These are phyloP conservation scores for Piaya cayana DNA, from an alignment of 2,113 vertebrate genomes.

Conservation along the genomic window DNA sequence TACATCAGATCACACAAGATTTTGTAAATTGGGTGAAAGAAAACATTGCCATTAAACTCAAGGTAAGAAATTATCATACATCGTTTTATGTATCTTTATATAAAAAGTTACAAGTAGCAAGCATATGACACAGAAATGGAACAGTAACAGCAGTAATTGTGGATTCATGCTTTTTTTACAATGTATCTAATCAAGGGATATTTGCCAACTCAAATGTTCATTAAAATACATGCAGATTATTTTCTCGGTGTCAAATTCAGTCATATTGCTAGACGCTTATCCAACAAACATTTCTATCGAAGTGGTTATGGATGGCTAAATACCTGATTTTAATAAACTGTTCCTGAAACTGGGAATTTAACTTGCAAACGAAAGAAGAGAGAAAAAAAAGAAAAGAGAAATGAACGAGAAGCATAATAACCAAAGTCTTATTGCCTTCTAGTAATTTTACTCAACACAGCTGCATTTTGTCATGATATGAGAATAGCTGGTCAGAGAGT, in stretches of 20 bases:
- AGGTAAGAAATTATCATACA: slow-evolving; percentile 81
- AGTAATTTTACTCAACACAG: slow-evolving; percentile 66
- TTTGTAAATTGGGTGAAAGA: slow-evolving; percentile 58
- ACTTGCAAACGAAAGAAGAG: slow-evolving; percentile 46
- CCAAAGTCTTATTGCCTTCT: slow-evolving; percentile 77
- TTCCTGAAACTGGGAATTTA: slow-evolving; percentile 75
- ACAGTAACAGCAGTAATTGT: slow-evolving; percentile 71
- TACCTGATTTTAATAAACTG: slow-evolving; percentile 73
- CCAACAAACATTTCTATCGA: slow-evolving; percentile 68
- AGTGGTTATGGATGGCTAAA: slow-evolving; percentile 60
- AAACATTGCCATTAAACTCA: slow-evolving; percentile 75
- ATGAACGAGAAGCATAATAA: slow-evolving; percentile 57
- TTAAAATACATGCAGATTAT: slow-evolving; percentile 75
- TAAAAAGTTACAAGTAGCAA: slow-evolving; percentile 83
- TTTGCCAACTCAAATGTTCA: slow-evolving; percentile 76
- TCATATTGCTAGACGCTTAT: slow-evolving; percentile 73
- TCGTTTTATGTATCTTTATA: slow-evolving; percentile 80
- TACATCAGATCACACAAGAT: neutral
- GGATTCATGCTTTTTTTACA: slow-evolving; percentile 86
- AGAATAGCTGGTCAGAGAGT: slow-evolving; percentile 71
- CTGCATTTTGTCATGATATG: slow-evolving; percentile 63
- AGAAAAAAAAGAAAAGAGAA: slow-evolving; percentile 61
- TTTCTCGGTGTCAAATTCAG: slow-evolving; percentile 71
- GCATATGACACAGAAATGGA: slow-evolving; percentile 80
- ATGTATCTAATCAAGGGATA: slow-evolving; percentile 72